Base-by-base conservation (phyloP, 2,888 invertebrate genomes). In the Trichopoda pennipes region DNA sequence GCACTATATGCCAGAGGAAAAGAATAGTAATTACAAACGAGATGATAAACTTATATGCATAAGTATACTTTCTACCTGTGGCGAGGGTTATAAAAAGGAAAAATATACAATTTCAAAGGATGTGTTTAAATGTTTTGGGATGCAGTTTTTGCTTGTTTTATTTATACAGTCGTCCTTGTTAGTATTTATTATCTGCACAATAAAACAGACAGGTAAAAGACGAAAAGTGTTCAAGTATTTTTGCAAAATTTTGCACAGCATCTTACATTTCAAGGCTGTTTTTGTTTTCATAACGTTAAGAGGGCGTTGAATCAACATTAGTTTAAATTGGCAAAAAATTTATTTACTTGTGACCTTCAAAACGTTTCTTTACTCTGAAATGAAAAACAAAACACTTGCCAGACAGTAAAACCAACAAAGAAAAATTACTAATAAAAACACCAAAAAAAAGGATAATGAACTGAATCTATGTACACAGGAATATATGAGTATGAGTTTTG, bases 331-430 rank as follows among this genome's bases (percentile, higher is more conserved):
- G 49, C n/a, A 60, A 23, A 60, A n/a, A 35, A 55, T 64, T 47
- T 47, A 47, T 44, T 44, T 44, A n/a, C 17, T 75, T 42, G 44
- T 75, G 75, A 75, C 75, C 75, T 75, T 75, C 42, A 68, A 68
- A 68, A 68, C 3, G 32, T 28, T 44, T 32, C 42, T 75, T 68
- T 14, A 42, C 47, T 49, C 16, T 42, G 16, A 38, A 42, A 42
- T 42, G 38, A 28, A 42, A n/a, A 61, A 61, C 17, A 38, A 38
- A 66, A 49, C 28, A 72, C 61, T 53, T 68, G 60, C 32, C 68
- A 60, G 69, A 69, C 61, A 63, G 35, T 47, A 47, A 76, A 42
- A 63, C 14, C 14, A 28, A n/a, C 17, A 64, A 47, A 56, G 21
- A 23, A 55, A 44, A 23, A 17, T 60, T 51, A 0, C 16, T 47